These are phyloP conservation scores for Siphonodentalium dalli DNA, from an alignment of 2,888 invertebrate genomes.

Conservation along the genomic window DNA sequence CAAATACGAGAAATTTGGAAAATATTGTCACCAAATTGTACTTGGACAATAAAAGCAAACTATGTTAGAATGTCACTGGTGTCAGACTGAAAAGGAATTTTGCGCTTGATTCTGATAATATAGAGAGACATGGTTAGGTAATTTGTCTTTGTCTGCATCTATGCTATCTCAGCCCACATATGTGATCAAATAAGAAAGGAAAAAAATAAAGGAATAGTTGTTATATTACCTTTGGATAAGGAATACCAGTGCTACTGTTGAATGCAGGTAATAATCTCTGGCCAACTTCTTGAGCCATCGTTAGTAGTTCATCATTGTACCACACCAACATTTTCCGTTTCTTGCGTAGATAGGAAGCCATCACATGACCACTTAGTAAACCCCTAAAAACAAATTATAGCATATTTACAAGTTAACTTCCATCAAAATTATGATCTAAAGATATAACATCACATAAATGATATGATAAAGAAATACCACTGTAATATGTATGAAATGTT, in stretches of 20 bases:
- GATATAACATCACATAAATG: too few relatives aligned
- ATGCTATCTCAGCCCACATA: too few relatives aligned
- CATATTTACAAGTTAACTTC: not conserved
- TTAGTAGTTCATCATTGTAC: slow-evolving; percentile 81
- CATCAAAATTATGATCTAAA: not conserved
- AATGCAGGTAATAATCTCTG: slow-evolving; percentile 94
- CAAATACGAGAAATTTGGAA: too few relatives aligned
- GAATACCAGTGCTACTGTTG: slow-evolving; percentile 96
- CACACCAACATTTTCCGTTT: slow-evolving; percentile 68
- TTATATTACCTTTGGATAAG: slow-evolving; percentile 83
- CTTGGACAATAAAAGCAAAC: too few relatives aligned
- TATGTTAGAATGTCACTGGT: too few relatives aligned
- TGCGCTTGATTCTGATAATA: too few relatives aligned
- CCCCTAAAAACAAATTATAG: slow-evolving; percentile 71
- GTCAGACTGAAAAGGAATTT: too few relatives aligned
- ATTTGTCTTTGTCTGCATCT: too few relatives aligned
- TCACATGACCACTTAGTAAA: slow-evolving; percentile 88
- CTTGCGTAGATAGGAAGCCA: slow-evolving; percentile 82
- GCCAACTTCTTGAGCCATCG: slow-evolving; percentile 91
- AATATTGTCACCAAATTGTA: too few relatives aligned
- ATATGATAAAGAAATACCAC: not conserved
- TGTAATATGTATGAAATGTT: not conserved
- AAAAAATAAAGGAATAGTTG: too few relatives aligned
- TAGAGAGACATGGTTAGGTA: too few relatives aligned
- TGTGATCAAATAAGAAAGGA: too few relatives aligned